phyloP scores from a whole-genome alignment of 2,797 vertebrate species.

The Lophius americanus region DNA sequence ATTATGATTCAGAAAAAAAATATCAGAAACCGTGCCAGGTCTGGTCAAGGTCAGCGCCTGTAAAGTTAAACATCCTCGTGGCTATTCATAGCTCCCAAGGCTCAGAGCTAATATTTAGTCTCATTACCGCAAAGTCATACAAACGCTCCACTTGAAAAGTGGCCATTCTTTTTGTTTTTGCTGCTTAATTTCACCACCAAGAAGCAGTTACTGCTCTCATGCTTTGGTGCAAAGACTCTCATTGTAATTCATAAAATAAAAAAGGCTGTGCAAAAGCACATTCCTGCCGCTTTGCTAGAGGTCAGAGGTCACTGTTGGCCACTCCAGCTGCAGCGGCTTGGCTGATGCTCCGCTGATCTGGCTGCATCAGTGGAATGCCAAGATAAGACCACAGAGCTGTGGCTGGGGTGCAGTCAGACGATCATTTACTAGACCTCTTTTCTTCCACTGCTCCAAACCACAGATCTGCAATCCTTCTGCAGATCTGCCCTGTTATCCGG shows the following conservation, averaged over 20 bases:
- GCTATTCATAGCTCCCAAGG: conserved; percentile 60
- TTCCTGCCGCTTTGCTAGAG: conserved; percentile 66
- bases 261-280: conserved; percentile 54
- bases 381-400: conserved; percentile 62
- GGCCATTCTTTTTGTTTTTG: conserved; percentile 14
- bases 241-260: conserved; percentile 53
- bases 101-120: conserved; percentile 46
- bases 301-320: conserved; percentile 66
- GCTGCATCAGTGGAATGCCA: conserved; percentile 70
- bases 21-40: conserved; percentile 52
- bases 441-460: conserved; percentile 1
- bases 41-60: conserved; percentile 58
- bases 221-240: conserved; percentile 43
- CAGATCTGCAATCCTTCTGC: conserved; percentile 19
- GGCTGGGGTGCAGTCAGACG: conserved; percentile 24
- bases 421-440: conserved; percentile 43
- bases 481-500: conserved; percentile 13
- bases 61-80: conserved; percentile 51
- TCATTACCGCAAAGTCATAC: conserved; percentile 20
- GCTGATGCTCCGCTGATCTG: conserved; percentile 65
- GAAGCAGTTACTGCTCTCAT: conserved; percentile 11
- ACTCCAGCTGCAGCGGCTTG: conserved; percentile 65
- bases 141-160: conserved; percentile 26
- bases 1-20: conserved; percentile 40
- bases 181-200: conserved; percentile 16